Evolutionary conservation across 92 coral and sea anemone species (phyloP).

Genomic region (Parazoanthus swiftii): DNA sequence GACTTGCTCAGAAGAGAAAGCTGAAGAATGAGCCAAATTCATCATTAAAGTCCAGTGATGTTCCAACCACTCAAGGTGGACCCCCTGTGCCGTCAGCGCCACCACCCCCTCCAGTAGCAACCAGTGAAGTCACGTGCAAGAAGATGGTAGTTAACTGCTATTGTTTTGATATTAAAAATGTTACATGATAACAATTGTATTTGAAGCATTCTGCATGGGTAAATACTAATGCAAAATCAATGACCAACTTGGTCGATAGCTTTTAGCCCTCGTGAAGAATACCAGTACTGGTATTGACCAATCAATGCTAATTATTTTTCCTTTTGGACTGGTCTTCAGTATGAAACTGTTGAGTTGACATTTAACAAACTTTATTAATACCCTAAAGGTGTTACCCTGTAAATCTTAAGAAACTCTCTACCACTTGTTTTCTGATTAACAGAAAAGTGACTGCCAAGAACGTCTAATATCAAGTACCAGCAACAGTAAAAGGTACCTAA

Average conservation of each 20-base stretch:
- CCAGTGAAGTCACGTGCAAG: conserved; percentile 7
- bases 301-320: too few species aligned
- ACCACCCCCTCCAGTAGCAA: conserved; percentile 33
- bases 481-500: not conserved
- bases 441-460: conserved; percentile 12
- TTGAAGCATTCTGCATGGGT: too few species aligned
- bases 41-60: not conserved
- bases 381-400: not conserved
- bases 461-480: not conserved
- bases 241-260: too few species aligned
- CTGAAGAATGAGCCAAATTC: not conserved
- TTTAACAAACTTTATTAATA: too few species aligned
- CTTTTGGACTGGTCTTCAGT: too few species aligned
- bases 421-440: not conserved
- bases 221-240: too few species aligned
- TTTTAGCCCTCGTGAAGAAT: too few species aligned
- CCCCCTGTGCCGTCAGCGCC: conserved; percentile 37
- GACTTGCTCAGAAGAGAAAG: conserved; percentile 53
- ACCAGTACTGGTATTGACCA: too few species aligned
- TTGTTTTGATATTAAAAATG: too few species aligned
- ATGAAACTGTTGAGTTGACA: too few species aligned
- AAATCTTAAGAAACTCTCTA: not conserved
- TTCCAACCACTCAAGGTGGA: not conserved
- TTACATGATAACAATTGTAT: too few species aligned
- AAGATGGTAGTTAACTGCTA: not conserved